These are phyloP conservation scores for Bombus confusus DNA, from an alignment of 1,140 invertebrate genomes.

Conservation along the genomic window DNA sequence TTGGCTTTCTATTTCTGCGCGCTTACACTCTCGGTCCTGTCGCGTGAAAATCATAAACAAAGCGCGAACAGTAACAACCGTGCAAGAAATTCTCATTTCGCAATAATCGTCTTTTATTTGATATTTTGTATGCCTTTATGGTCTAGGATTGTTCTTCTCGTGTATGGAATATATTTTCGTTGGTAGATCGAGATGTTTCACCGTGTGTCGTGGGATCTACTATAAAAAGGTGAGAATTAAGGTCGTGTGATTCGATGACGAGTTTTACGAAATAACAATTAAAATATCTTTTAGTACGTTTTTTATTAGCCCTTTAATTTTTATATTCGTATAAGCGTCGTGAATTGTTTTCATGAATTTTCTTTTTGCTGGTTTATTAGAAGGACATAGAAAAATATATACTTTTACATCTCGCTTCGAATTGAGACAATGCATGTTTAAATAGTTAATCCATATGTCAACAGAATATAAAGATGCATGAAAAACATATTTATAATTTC, in stretches of 20 bases:
- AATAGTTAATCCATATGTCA: too few relatives aligned
- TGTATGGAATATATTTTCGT: constrained; percentile 1
- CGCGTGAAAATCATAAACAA: constrained; percentile 63
- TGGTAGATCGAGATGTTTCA: not conserved
- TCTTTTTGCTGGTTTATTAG: too few relatives aligned
- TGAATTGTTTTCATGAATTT: too few relatives aligned
- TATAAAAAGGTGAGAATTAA: not conserved
- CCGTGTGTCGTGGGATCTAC: not conserved
- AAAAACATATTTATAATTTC: too few relatives aligned
- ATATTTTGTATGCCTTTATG: not conserved
- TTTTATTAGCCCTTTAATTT: too few relatives aligned
- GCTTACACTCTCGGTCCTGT: constrained; percentile 24
- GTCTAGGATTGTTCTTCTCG: not conserved
- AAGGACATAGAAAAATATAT: too few relatives aligned
- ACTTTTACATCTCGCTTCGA: too few relatives aligned
- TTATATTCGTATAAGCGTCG: too few relatives aligned
- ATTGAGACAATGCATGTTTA: too few relatives aligned
- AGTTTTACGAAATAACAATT: too few relatives aligned
- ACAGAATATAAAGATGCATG: too few relatives aligned
- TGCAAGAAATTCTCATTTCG: constrained; percentile 22
- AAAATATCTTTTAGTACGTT: too few relatives aligned
- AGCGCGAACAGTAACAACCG: constrained; percentile 5
- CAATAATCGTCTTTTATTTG: constrained; percentile 3
- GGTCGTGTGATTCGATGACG: not conserved
- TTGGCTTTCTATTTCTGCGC: not conserved